Evolutionary conservation across 2,888 invertebrate genomes (phyloP).

Genomic region (Luffia ferchaultella): DNA sequence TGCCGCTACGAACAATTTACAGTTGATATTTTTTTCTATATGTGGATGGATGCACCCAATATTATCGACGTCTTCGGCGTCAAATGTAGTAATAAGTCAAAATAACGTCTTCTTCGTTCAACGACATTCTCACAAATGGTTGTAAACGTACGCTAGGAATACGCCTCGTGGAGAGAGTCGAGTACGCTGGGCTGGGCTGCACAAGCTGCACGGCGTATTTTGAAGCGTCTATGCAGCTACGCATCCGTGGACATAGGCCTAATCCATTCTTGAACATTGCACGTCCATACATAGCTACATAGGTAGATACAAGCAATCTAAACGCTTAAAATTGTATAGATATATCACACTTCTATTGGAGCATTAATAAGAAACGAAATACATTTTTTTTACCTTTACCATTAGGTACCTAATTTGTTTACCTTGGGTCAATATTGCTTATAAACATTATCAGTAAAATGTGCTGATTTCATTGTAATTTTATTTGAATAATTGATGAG

Average conservation of each 20-base stretch:
- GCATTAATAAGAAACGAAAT: not conserved
- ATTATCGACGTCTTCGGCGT: too few species aligned
- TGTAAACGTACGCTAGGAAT: too few species aligned
- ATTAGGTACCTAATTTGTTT: not conserved
- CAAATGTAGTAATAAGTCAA: too few species aligned
- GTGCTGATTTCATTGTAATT: too few species aligned
- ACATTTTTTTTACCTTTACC: too few species aligned
- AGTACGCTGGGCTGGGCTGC: not conserved
- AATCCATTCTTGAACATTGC: not conserved
- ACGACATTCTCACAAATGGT: too few species aligned
- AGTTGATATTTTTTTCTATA: too few species aligned
- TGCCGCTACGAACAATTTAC: not conserved
- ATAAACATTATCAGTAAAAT: not conserved
- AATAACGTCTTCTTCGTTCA: too few species aligned
- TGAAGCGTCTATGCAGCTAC: too few species aligned
- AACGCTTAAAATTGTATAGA: not conserved
- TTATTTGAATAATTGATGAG: too few species aligned
- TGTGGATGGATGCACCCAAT: too few species aligned
- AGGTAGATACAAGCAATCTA: not conserved
- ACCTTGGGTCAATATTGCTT: not conserved
- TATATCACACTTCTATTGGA: not conserved
- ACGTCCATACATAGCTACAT: not conserved
- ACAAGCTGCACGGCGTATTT: too few species aligned
- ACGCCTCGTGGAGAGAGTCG: not conserved
- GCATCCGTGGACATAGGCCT: not conserved